Conservation (phyloP, 2,797 vertebrate genomes). For the Eutrigla gurnardus region DNA sequence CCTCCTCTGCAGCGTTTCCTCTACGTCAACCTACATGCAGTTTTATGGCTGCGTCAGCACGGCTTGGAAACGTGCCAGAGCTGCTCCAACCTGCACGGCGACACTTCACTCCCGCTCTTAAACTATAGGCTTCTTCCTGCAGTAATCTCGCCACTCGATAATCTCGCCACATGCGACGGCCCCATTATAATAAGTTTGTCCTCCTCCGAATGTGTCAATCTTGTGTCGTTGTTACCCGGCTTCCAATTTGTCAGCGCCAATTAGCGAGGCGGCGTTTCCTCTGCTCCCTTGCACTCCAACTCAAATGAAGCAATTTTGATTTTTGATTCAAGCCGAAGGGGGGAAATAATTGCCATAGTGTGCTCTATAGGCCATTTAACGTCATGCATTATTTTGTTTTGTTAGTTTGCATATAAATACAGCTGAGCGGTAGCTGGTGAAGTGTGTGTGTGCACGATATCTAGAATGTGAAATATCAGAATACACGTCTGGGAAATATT, state of each 20-base stretch:
- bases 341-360: slow-evolving; percentile 8
- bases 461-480: slow-evolving; percentile 15
- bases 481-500: slow-evolving; percentile 18
- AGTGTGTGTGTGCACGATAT: not conserved
- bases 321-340: slow-evolving; percentile 6
- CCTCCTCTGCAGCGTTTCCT: slow-evolving; percentile 43
- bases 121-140: slow-evolving; percentile 11
- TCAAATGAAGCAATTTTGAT: slow-evolving; percentile 28
- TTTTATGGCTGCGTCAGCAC: slow-evolving; percentile 29
- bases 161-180: slow-evolving; percentile 15
- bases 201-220: slow-evolving; percentile 29
- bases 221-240: slow-evolving; percentile 24
- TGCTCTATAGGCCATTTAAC: slow-evolving; percentile 4
- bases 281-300: slow-evolving; percentile 1
- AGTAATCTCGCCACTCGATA: slow-evolving; percentile 26
- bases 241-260: slow-evolving; percentile 45
- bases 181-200: slow-evolving; percentile 22
- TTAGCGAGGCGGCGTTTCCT: slow-evolving; percentile 28
- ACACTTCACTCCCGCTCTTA: slow-evolving; percentile 2
- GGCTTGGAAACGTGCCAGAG: slow-evolving; percentile 40
- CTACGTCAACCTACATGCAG: slow-evolving; percentile 34
- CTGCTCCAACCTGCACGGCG: slow-evolving; percentile 33
- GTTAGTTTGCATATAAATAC: slow-evolving; percentile 1
- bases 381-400: slow-evolving; percentile 12
- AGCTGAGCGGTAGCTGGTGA: not conserved